Base-by-base conservation (phyloP, 1,140 invertebrate genomes). In the Panagrolaimus sp. region DNA sequence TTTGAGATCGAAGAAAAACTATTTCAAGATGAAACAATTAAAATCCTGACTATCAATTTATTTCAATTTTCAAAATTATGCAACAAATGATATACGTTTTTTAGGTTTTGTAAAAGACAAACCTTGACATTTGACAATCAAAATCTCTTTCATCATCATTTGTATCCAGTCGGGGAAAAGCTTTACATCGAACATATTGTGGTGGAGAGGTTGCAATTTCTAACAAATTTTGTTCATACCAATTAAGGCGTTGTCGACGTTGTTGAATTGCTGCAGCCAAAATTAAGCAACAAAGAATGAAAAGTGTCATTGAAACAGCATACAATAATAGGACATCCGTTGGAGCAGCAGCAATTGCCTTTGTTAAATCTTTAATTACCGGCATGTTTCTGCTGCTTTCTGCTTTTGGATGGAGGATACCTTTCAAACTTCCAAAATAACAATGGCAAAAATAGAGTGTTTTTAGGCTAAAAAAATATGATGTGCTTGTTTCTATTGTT, bases 151-250 rank as follows among this genome's bases (percentile, higher is more conserved):
- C 47, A 48, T 78, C 76, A 24, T 78, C 78, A 43, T 80, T 70
- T 5, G 78, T 80, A 63, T 82, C 75, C 24, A 77, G 45, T 55
- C 78, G 65, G 14, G 73, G 78, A 43, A 82, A 65, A 9, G 80
- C 74, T 68, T 80, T 80, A 47, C 78, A 81, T 26, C 72, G 62
- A 10, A 79, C 71, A 68, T 79, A 80, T 28, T 82, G 71, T 6
- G 78, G 63, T 24, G 66, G 64, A 21, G 69, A 67, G 12, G 44
- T 66, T 10, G 75, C 65, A 17, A 77, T 76, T 32, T 80, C 78
- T 26, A 83, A 43, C 67, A 80, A 52, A 67, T 80, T 80, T 46
- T 78, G 65, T 48, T 79, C 79, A 67, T 79, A 76, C 75, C 75
- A 77, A 55, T 77, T 77, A 8, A 77, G 66, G 26, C 68, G 47